phyloP scores from a whole-genome alignment of 2,113 vertebrate species.

The Plotosus lineatus region DNA sequence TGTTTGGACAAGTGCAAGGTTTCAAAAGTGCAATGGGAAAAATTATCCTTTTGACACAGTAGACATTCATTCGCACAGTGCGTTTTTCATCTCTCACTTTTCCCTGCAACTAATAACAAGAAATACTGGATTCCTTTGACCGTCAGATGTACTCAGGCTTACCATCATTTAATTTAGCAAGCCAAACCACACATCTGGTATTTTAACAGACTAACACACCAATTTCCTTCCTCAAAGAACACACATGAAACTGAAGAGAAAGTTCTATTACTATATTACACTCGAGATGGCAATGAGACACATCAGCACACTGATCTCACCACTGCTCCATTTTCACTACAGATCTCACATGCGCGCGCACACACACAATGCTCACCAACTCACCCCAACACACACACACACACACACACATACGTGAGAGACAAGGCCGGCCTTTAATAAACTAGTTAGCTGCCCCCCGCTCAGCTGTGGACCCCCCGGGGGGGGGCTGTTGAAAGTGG shows the following conservation, averaged over 20 bases:
- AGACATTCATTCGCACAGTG: neutral
- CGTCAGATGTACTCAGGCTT: neutral
- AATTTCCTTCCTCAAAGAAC: neutral
- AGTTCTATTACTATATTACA: conserved; percentile 43
- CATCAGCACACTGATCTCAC: conserved; percentile 26
- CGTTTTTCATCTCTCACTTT: neutral
- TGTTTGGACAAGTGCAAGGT: neutral
- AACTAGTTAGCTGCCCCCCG: too few species aligned
- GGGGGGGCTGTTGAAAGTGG: too few species aligned
- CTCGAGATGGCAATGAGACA: conserved; percentile 16
- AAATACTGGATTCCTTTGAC: too few species aligned
- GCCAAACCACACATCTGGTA: neutral
- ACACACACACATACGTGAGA: conserved; percentile 13
- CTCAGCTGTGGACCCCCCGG: too few species aligned
- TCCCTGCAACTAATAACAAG: neutral
- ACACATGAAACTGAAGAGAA: conserved; percentile 41
- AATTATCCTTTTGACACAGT: neutral
- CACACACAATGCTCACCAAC: conserved; percentile 23
- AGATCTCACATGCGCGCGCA: conserved; percentile 28
- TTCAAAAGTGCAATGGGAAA: neutral
- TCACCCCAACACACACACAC: neutral
- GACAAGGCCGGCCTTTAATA: too few species aligned
- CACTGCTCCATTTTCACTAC: conserved; percentile 46
- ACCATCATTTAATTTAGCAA: neutral
- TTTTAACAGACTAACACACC: neutral